Base-by-base conservation (phyloP, 2,113 vertebrate genomes). In the Leiothrix lutea region DNA sequence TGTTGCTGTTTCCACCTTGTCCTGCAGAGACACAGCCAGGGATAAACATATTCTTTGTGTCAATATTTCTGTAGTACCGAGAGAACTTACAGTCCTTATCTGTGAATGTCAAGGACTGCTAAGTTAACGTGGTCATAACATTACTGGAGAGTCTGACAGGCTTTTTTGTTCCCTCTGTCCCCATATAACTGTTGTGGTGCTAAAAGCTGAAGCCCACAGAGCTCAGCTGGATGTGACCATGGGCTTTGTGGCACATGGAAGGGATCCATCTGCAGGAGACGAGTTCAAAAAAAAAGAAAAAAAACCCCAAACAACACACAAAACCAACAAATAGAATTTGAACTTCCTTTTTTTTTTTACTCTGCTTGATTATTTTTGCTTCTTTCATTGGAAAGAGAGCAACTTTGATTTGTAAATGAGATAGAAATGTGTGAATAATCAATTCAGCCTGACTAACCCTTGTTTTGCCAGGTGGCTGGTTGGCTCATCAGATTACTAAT, bases 41-140 rank as follows among this genome's bases (percentile, higher is more conserved):
- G 71, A 97, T 96, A 96, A 97, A 95, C 95, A 97, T 58, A 87
- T 91, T 96, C 83, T 88, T 95, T 96, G 92, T 97, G 96, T 97
- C 97, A 97, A 96, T 94, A 97, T 94, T 95, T 91, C 93, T 90
- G 90, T 83, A 92, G 88, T 80, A 95, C 80, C 0, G 3, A 88
- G 56, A 91, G 96, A 93, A 96, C 88, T 94, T 84, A 90, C 88
- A 91, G 95, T 96, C 62, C 93, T 96, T 97, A 96, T 96, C 95
- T 96, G 80, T 2, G 33, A 86, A 80, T 77, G 95, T 97, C 95
- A 97, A 96, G 96, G 96, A 92, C 96, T 96, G 78, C 61, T 60
- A 48, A 94, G 81, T 94, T 92, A 96, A 95, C 29, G 51, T 22
- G 89, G 88, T 89, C 74, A 9, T 61, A 94, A 74, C 69, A 38